Evolutionary conservation across 2,797 vertebrate genomes (phyloP).

Genomic region (Rousettus madagascariensis): DNA sequence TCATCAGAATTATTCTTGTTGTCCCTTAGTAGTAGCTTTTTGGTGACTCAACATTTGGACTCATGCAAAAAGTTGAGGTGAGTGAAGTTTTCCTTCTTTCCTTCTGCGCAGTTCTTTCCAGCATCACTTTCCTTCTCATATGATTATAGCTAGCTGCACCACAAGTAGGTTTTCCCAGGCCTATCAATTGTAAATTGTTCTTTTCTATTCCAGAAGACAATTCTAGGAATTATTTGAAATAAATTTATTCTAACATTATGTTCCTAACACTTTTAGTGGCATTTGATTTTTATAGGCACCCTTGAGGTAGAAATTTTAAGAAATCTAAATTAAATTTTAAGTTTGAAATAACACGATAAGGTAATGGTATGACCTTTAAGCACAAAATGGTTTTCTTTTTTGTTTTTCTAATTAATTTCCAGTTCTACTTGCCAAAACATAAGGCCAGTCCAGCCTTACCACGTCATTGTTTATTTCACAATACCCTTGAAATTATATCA

Average conservation of each 20-base stretch:
- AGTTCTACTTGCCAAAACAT: background rate
- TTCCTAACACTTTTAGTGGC: background rate
- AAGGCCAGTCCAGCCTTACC: background rate
- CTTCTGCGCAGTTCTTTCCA: background rate
- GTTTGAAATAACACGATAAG: background rate
- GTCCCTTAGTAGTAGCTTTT: background rate
- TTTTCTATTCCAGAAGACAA: background rate
- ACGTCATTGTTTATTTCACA: background rate
- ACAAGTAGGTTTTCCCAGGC: background rate
- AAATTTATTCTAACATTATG: slow-evolving; percentile 12
- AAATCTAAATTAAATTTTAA: slow-evolving; percentile 49
- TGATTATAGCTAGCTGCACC: fast-evolving
- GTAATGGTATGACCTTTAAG: slow-evolving; percentile 29
- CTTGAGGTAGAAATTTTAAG: background rate
- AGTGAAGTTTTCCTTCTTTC: background rate
- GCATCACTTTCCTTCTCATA: background rate
- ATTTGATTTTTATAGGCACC: slow-evolving; percentile 11
- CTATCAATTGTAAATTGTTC: background rate
- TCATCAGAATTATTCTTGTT: background rate
- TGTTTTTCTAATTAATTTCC: background rate
- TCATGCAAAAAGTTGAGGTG: background rate
- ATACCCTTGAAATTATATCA: background rate
- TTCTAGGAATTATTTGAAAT: background rate
- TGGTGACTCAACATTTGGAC: background rate
- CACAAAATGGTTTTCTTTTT: background rate